Evolutionary conservation across 2,888 invertebrate genomes (phyloP).

Genomic region (Lydus trimaculatus): DNA sequence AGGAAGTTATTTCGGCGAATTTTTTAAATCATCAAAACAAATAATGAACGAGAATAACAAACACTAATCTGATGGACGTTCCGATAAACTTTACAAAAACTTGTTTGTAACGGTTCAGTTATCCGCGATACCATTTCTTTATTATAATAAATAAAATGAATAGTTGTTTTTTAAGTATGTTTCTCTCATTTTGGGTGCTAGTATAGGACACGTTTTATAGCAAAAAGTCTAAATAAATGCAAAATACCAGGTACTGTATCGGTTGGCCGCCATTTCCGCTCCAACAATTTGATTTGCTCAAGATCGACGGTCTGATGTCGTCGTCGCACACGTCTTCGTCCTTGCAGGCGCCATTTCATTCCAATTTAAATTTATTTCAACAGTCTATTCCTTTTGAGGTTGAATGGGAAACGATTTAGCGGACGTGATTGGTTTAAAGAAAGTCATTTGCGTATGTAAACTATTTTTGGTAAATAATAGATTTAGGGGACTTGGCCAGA

Average conservation of each 20-base stretch:
- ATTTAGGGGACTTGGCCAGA: slow-evolving; percentile 10
- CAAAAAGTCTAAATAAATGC: not conserved
- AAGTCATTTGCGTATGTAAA: slow-evolving; percentile 33
- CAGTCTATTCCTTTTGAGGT: slow-evolving; percentile 29
- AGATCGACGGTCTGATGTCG: not conserved
- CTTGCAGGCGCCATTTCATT: slow-evolving; percentile 19
- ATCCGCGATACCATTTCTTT: not conserved
- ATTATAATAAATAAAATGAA: not conserved
- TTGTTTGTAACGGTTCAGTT: not conserved
- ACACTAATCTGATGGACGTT: not conserved
- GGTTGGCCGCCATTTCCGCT: not conserved
- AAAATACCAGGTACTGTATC: not conserved
- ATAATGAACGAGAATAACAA: not conserved
- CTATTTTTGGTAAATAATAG: slow-evolving; percentile 29
- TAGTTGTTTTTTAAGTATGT: not conserved
- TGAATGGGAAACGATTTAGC: slow-evolving; percentile 29
- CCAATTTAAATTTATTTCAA: slow-evolving; percentile 32
- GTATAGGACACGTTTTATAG: not conserved
- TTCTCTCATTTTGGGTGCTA: too few species aligned
- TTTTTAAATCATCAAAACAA: not conserved
- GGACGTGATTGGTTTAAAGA: slow-evolving; percentile 33
- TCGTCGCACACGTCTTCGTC: not conserved
- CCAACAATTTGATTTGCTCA: not conserved
- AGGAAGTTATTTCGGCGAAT: not conserved
- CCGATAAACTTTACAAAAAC: not conserved